These are phyloP conservation scores for pig (Sus scrofa) DNA, from an alignment of 2,113 vertebrate species.

Conservation along the genomic window T2T-Sscrofa CM000820.6:24846501-24847000, in stretches of 20 bases:
- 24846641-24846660: constrained; percentile 1
- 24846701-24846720: rapidly evolving
- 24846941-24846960: neutral
- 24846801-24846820: neutral
- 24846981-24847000: neutral
- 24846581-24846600: neutral
- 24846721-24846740: neutral
- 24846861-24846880: constrained; percentile 3
- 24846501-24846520: neutral
- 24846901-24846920: neutral
- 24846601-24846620: neutral
- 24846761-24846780: neutral
- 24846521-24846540: neutral
- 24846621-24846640: neutral
- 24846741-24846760: constrained; percentile 23
- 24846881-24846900: neutral
- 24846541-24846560: neutral
- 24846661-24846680: neutral
- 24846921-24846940: neutral
- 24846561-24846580: neutral
- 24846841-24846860: neutral
- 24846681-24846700: neutral
- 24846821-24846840: neutral
- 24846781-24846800: constrained; percentile 27
- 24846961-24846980: neutral